These are phyloP conservation scores for Eupithecia subumbrata DNA, from an alignment of 2,888 invertebrate species.

Conservation along the genomic window DNA sequence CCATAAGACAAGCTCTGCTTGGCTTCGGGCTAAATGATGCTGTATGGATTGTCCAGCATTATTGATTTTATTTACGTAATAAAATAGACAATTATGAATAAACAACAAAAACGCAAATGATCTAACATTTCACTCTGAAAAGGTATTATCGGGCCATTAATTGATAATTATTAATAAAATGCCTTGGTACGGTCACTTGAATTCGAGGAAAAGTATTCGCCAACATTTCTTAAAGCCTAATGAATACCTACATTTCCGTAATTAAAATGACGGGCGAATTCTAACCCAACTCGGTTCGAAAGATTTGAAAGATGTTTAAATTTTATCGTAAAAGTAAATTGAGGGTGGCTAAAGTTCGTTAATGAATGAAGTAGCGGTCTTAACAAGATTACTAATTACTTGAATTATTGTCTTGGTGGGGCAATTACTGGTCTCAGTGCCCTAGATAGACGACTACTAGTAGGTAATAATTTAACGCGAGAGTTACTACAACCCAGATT, in stretches of 20 bases:
- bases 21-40: too few relatives aligned
- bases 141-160: not conserved
- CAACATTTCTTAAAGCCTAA: slow-evolving; percentile 10
- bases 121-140: not conserved
- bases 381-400: slow-evolving; percentile 71
- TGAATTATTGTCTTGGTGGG: slow-evolving; percentile 54
- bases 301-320: slow-evolving; percentile 65
- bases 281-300: slow-evolving; percentile 44
- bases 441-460: slow-evolving; percentile 27
- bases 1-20: too few relatives aligned
- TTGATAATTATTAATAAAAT: slow-evolving; percentile 1
- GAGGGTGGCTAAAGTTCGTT: slow-evolving; percentile 65
- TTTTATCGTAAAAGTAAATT: slow-evolving; percentile 60
- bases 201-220: not conserved
- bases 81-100: too few relatives aligned
- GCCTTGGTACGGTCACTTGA: not conserved
- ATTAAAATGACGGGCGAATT: slow-evolving; percentile 39
- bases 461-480: slow-evolving; percentile 27
- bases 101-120: not conserved
- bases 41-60: too few relatives aligned
- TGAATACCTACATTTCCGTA: slow-evolving; percentile 29
- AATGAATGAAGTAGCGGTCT: slow-evolving; percentile 71
- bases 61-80: too few relatives aligned
- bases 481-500: slow-evolving; percentile 38
- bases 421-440: slow-evolving; percentile 41